phyloP scores from a whole-genome alignment of 2,888 invertebrate species.

The Hyalella azteca region DNA sequence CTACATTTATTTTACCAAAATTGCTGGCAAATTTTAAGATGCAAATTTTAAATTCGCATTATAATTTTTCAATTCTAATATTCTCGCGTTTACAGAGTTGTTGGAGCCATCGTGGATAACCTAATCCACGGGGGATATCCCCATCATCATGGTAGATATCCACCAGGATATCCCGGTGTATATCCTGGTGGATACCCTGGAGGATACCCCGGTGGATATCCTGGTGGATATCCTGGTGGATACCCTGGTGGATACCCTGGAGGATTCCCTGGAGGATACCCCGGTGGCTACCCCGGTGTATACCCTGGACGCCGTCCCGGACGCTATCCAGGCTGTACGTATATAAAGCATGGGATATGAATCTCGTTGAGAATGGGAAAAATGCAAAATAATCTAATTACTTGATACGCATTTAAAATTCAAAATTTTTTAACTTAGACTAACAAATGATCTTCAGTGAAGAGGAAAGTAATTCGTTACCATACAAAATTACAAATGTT shows the following conservation, averaged over 20 bases:
- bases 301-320: not conserved
- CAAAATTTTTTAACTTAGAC: no score
- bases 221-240: not conserved
- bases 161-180: not conserved
- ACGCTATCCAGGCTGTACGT: not conserved
- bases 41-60: no score
- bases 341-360: no score
- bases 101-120: conserved; percentile 12
- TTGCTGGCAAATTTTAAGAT: no score
- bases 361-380: no score
- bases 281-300: not conserved
- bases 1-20: no score
- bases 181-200: not conserved
- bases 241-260: not conserved
- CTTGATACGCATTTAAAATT: no score
- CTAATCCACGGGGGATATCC: not conserved
- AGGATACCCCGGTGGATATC: not conserved
- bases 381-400: no score
- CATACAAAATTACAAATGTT: no score
- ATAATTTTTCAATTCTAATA: not conserved
- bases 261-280: not conserved
- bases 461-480: no score
- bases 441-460: no score
- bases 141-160: not conserved
- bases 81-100: not conserved